Conservation (phyloP, 1,140 invertebrate genomes). For the Brevipalpus yothersi region DNA sequence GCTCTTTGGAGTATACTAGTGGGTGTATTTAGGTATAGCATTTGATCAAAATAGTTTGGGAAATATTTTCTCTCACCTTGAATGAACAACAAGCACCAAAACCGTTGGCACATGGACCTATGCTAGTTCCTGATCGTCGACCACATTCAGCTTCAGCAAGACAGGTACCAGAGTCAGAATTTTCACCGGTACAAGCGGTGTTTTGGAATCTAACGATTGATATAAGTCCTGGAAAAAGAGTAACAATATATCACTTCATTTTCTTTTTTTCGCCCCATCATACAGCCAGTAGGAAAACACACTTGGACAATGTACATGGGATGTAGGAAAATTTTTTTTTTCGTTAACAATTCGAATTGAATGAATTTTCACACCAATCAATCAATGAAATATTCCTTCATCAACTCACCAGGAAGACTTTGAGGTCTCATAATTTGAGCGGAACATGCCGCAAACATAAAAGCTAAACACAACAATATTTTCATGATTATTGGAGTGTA, state of each 20-base stretch:
- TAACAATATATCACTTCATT: background rate
- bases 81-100: slow-evolving; percentile 48
- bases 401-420: no score
- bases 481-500: no score
- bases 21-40: background rate
- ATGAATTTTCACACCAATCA: no score
- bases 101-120: slow-evolving; percentile 42
- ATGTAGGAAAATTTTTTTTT: no score
- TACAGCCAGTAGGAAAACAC: no score
- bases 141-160: slow-evolving; percentile 36
- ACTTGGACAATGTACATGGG: no score
- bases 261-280: background rate
- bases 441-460: no score
- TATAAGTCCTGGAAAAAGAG: slow-evolving; percentile 8
- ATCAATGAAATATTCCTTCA: no score
- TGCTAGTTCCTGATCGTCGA: slow-evolving; percentile 28
- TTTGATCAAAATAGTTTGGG: background rate
- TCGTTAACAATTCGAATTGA: no score
- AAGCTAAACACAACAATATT: no score
- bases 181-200: slow-evolving; percentile 11
- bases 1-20: background rate
- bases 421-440: no score
- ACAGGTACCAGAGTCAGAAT: slow-evolving; percentile 12
- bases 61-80: slow-evolving; percentile 3
- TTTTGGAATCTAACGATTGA: slow-evolving; percentile 14